phyloP scores from a whole-genome alignment of 2,797 vertebrate species.

The Lutjanus argentimaculatus region DNA sequence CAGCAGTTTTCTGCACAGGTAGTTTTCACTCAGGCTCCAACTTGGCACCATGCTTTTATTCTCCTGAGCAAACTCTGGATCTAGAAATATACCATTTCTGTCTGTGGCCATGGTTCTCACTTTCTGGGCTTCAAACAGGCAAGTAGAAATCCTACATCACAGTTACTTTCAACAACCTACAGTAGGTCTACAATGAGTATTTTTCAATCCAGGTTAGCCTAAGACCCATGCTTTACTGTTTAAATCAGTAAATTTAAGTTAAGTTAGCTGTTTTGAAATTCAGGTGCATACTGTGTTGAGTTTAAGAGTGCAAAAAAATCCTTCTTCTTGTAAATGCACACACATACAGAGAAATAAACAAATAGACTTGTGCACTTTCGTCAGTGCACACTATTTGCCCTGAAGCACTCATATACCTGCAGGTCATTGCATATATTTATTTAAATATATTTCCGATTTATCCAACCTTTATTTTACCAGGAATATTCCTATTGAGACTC shows the following conservation, averaged over 20 bases:
- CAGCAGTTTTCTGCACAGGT: neutral
- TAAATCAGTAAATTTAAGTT: neutral
- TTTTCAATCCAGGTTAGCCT: neutral
- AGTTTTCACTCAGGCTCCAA: neutral
- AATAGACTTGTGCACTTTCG: neutral
- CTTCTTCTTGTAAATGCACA: neutral
- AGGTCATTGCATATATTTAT: neutral
- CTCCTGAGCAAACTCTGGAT: neutral
- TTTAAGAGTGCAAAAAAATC: neutral
- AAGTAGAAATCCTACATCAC: neutral
- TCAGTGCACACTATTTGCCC: neutral
- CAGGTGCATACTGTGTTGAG: neutral
- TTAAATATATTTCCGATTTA: no score
- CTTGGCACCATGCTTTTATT: slow-evolving; percentile 1
- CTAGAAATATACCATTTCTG: neutral
- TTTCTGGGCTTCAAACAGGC: neutral
- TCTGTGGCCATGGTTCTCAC: neutral
- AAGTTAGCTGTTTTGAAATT: neutral
- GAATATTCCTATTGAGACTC: no score
- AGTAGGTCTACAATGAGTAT: neutral
- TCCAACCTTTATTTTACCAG: no score
- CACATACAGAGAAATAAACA: neutral
- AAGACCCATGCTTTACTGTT: neutral
- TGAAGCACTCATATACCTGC: neutral
- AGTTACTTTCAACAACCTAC: neutral